Evolutionary conservation across 2,113 vertebrate species (phyloP).

Genomic region (Colius striatus): DNA sequence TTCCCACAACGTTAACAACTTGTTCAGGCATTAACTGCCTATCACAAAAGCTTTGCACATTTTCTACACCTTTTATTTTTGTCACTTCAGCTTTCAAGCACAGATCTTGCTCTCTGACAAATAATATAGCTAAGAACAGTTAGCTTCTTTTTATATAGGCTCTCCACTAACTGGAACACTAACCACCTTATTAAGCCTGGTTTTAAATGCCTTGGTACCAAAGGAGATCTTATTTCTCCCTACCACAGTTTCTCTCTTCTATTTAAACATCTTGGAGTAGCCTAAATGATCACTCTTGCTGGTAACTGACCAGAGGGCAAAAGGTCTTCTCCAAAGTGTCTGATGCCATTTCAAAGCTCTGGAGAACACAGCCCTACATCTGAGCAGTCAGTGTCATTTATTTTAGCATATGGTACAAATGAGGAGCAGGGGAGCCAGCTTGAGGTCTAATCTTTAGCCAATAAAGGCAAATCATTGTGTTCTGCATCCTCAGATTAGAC

Average conservation of each 20-base stretch:
- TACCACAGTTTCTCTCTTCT: neutral
- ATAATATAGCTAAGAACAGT: neutral
- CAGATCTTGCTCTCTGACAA: neutral
- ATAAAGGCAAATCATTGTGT: neutral
- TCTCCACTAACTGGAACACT: neutral
- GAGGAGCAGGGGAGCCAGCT: neutral
- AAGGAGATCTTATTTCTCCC: neutral
- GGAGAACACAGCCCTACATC: rapidly evolving
- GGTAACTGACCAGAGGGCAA: too few relatives aligned
- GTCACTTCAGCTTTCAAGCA: neutral
- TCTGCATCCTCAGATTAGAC: neutral
- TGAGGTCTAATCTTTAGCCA: neutral
- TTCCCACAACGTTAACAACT: neutral
- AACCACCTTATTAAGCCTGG: neutral
- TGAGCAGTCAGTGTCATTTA: neutral
- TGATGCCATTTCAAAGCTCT: neutral
- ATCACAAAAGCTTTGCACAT: neutral
- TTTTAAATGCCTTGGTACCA: neutral
- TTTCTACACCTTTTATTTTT: neutral
- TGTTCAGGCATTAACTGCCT: neutral
- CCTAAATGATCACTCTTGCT: neutral
- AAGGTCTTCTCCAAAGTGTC: neutral
- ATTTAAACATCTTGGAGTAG: neutral
- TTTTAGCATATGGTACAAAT: neutral
- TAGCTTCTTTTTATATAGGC: neutral